Conservation (phyloP, 2,113 vertebrate genomes). For the Corvus moneduloides region DNA sequence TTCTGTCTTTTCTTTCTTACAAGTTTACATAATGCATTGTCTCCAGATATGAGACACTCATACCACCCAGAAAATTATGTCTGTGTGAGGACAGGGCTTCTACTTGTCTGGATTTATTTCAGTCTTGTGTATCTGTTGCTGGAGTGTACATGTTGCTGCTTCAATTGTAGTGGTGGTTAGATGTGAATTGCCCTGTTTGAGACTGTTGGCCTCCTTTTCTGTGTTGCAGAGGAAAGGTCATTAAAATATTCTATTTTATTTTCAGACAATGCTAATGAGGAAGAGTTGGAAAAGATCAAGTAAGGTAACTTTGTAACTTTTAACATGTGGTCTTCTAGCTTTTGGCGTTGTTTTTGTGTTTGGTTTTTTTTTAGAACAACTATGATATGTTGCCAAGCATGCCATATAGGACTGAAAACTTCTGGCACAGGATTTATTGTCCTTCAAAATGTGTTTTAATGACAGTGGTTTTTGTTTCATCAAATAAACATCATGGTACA, state of each 20-base stretch:
- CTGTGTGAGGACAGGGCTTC: background rate
- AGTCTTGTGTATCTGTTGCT: background rate
- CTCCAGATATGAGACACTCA: background rate
- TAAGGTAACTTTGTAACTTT: constrained; percentile 98
- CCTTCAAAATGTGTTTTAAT: constrained; percentile 9
- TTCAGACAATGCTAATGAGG: constrained; percentile 98
- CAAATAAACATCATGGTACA: background rate
- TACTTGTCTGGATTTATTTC: background rate
- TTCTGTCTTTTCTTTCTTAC: background rate
- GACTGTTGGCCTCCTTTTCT: constrained; percentile 24
- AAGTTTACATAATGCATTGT: background rate
- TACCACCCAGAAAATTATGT: background rate
- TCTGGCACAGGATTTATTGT: background rate
- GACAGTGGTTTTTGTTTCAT: background rate
- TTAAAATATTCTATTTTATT: constrained; percentile 95
- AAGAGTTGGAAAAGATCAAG: constrained; percentile 99
- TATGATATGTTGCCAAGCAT: background rate
- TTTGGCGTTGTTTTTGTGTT: background rate
- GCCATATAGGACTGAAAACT: background rate
- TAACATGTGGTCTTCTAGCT: constrained; percentile 77
- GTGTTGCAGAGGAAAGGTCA: constrained; percentile 71
- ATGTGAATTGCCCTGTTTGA: constrained; percentile 28
- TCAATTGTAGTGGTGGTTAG: background rate
- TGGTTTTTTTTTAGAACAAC: background rate
- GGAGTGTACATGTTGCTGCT: constrained; percentile 1